These are phyloP conservation scores for Cheumatopsyche charites DNA, from an alignment of 1,140 invertebrate species.

Conservation along the genomic window DNA sequence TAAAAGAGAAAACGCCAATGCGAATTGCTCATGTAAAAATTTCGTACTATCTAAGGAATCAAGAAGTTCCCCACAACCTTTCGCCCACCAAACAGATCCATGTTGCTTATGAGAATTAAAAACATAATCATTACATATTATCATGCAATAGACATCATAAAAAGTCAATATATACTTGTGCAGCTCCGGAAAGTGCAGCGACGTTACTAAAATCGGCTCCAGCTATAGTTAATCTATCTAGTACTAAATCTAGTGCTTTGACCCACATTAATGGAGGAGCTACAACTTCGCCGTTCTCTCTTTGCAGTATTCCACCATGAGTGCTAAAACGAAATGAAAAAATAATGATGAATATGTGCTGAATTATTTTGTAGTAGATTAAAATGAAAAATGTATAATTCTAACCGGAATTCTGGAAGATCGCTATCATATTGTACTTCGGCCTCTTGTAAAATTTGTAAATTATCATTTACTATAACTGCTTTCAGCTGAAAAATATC, in stretches of 20 bases:
- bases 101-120: conserved; percentile 82
- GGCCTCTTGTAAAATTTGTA: conserved; percentile 77
- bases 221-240: conserved; percentile 81
- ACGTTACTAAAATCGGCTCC: conserved; percentile 85
- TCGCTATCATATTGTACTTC: conserved; percentile 89
- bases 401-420: conserved; percentile 88
- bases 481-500: conserved; percentile 92
- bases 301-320: conserved; percentile 77
- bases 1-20: conserved; percentile 74
- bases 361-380: no score
- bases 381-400: not conserved
- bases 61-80: conserved; percentile 71
- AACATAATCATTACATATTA: conserved; percentile 1
- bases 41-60: conserved; percentile 71
- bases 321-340: conserved; percentile 63
- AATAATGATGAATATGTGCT: not conserved
- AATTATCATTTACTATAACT: conserved; percentile 77
- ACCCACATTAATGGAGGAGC: conserved; percentile 93
- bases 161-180: no score
- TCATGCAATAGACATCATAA: no score
- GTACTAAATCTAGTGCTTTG: conserved; percentile 89
- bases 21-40: conserved; percentile 85
- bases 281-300: conserved; percentile 69
- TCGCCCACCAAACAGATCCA: conserved; percentile 93
- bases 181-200: conserved; percentile 84